These are phyloP conservation scores for Pandion haliaetus DNA, from an alignment of 2,113 vertebrate genomes.

Conservation along the genomic window DNA sequence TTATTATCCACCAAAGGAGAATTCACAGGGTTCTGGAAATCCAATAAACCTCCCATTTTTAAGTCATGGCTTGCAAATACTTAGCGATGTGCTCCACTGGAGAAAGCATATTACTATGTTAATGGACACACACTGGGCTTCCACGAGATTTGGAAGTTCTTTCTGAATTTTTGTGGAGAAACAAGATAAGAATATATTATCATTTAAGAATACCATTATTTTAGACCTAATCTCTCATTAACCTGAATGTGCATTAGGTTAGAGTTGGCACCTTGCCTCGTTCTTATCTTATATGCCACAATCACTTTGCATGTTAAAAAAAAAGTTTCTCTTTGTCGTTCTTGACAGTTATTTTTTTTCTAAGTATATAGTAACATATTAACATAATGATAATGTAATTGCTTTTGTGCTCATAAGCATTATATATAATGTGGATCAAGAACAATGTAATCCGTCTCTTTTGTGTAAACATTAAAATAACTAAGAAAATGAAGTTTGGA, in stretches of 20 bases:
- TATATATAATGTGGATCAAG: neutral
- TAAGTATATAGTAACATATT: neutral
- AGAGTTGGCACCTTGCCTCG: neutral
- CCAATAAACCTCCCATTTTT: slow-evolving; percentile 51
- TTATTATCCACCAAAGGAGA: slow-evolving; percentile 41
- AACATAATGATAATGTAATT: slow-evolving; percentile 14
- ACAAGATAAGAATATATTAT: slow-evolving; percentile 21
- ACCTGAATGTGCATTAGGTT: neutral
- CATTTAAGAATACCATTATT: neutral
- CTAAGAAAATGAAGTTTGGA: neutral
- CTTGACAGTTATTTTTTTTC: neutral
- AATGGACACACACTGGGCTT: slow-evolving; percentile 34
- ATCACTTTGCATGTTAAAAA: neutral
- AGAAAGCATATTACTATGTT: slow-evolving; percentile 44
- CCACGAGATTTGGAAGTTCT: neutral
- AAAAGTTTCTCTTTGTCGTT: neutral
- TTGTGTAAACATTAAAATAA: slow-evolving; percentile 5
- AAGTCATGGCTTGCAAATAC: slow-evolving; percentile 46
- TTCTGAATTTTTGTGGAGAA: slow-evolving; percentile 16
- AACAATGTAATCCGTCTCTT: neutral
- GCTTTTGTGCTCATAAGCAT: neutral
- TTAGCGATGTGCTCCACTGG: slow-evolving; percentile 7
- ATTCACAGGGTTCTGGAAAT: slow-evolving; percentile 43
- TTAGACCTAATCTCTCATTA: slow-evolving; percentile 13
- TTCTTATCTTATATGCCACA: neutral